A percentile compares a stretch with the other conserved stretches of the same genome.
These are phyloP conservation scores for Hydrocynus forskahlii DNA, from an alignment of 2,797 vertebrate species.

Conservation along the genomic window DNA sequence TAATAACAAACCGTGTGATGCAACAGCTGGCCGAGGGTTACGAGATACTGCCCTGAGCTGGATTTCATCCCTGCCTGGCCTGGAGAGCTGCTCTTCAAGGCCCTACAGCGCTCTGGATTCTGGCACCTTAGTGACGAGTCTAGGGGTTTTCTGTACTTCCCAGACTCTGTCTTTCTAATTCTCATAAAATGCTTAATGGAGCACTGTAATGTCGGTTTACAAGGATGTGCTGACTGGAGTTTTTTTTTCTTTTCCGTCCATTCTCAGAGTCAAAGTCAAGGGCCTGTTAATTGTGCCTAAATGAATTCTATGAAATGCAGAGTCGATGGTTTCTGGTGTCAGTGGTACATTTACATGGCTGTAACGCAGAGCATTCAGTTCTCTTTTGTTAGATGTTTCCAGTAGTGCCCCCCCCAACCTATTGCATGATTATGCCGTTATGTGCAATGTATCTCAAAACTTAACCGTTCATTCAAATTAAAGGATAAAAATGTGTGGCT, in stretches of 20 bases:
- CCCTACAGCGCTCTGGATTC: conserved; percentile 10
- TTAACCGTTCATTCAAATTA: conserved; percentile 21
- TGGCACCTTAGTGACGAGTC: not conserved
- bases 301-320: conserved; percentile 10
- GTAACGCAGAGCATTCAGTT: conserved; percentile 13
- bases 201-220: conserved; percentile 39
- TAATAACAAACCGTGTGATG: conserved; percentile 37
- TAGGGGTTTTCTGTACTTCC: not conserved
- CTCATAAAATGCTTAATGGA: conserved; percentile 54
- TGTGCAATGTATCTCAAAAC: conserved; percentile 7
- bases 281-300: conserved; percentile 17
- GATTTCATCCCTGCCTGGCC: conserved; percentile 35
- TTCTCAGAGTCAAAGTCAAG: conserved; percentile 38
- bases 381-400: conserved; percentile 9
- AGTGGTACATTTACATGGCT: not conserved
- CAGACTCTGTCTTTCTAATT: conserved; percentile 50
- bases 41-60: conserved; percentile 16
- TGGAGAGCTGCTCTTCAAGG: conserved; percentile 36
- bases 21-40: conserved; percentile 49
- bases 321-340: conserved; percentile 26
- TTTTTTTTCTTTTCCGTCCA: conserved; percentile 9
- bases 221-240: conserved; percentile 38
- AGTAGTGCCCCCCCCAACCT: not conserved
- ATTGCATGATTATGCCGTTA: conserved; percentile 18
- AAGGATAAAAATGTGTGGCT: conserved; percentile 19